Base-by-base conservation (phyloP, 2,113 vertebrate species). In the Pagrus major region DNA sequence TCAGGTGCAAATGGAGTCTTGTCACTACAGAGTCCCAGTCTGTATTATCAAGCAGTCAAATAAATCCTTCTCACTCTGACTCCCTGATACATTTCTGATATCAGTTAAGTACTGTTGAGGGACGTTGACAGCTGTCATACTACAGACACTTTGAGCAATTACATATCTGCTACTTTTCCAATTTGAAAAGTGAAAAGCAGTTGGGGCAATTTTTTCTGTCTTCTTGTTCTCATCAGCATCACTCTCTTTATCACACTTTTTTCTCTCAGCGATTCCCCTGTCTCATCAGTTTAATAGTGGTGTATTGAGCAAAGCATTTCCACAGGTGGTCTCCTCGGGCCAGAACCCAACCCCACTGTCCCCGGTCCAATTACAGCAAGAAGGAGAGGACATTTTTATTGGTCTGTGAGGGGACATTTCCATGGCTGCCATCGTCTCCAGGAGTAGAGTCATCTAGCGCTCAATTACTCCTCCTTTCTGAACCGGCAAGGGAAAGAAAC, bases 331-430 rank as follows among this genome's bases (percentile, higher is more conserved):
- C 89, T 91, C 85, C 80, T 81, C 21, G 75, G 90, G 80, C 84
- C 27, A 77, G 6, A 86, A 21, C 67, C 82, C 83, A 85, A 84
- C 86, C 92, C 78, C 88, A 87, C 84, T 74, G 85, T 92, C 88
- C 93, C 93, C 7, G 27, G 78, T 93, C 92, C 92, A 94, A 94
- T 93, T 93, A 93, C 87, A 84, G 82, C 74, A 82, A 85, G 86
- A 86, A 86, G 85, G 69, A 89, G 83, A 84, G 87, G 66, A 86
- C 86, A 75, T 88, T 88, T 92, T 92, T 91, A 92, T 88, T 87
- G 86, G 87, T 89, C 91, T 91, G 70, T 42, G 71, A 84, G 65
- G 91, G 86, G 84, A 91, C 86, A 89, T 92, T 92, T 92, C 92
- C 83, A 86, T 88, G 76, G 84, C 89, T 49, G 80, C 81, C 78